Conservation (phyloP, 2,888 invertebrate genomes). For the Rapana venosa region DNA sequence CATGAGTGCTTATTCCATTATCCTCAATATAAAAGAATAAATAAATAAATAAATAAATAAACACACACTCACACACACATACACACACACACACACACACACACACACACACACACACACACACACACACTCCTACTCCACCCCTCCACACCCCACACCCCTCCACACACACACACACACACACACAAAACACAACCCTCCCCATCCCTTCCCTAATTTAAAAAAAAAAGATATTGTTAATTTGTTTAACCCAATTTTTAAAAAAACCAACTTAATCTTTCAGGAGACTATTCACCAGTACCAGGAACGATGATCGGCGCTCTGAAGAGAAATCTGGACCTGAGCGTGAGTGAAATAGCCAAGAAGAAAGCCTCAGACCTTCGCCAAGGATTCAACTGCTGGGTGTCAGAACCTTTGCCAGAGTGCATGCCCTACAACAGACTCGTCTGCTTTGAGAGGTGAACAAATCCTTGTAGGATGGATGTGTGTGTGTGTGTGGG, state of each 20-base stretch:
- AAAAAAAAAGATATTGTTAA: not conserved
- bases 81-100: not conserved
- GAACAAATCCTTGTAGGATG: not conserved
- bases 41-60: no score
- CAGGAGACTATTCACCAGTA: slow-evolving; percentile 70
- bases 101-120: not conserved
- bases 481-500: no score
- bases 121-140: no score
- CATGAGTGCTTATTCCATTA: no score
- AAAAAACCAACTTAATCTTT: not conserved
- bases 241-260: no score
- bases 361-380: slow-evolving; percentile 71
- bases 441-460: slow-evolving; percentile 72
- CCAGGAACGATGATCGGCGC: slow-evolving; percentile 68
- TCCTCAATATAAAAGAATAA: no score
- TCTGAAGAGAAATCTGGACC: slow-evolving; percentile 61
- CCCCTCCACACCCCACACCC: no score
- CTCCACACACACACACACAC: not conserved
- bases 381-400: slow-evolving; percentile 71
- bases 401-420: slow-evolving; percentile 71
- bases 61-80: not conserved
- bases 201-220: no score
- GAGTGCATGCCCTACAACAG: slow-evolving; percentile 64
- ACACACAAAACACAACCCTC: no score
- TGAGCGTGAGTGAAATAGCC: slow-evolving; percentile 65